These are phyloP conservation scores for Noctua janthina DNA, from an alignment of 2,888 invertebrate species.

Conservation along the genomic window DNA sequence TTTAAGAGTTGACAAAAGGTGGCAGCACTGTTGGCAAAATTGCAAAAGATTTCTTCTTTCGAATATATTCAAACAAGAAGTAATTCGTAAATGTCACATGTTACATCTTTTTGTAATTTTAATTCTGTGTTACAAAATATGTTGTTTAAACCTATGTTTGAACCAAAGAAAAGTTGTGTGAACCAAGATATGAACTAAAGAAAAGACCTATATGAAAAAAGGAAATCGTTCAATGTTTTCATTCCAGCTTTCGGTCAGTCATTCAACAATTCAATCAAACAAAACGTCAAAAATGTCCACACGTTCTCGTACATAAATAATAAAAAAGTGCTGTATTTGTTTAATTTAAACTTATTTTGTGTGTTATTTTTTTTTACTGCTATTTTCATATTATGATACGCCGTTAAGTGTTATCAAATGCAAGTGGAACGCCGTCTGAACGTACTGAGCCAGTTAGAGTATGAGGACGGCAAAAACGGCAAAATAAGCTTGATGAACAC, in stretches of 20 bases:
- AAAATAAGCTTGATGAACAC: conserved; percentile 74
- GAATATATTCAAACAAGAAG: not conserved
- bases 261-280: conserved; percentile 34
- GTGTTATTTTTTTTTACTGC: conserved; percentile 41
- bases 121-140: not conserved
- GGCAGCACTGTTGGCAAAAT: conserved; percentile 21
- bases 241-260: conserved; percentile 21
- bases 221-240: conserved; percentile 21
- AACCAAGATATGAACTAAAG: not conserved
- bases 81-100: not conserved
- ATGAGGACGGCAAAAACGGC: conserved; percentile 70
- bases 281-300: conserved; percentile 61
- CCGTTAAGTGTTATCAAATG: conserved; percentile 68
- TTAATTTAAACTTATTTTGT: conserved; percentile 49
- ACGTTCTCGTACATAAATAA: conserved; percentile 47
- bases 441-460: conserved; percentile 68
- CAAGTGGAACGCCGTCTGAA: conserved; percentile 70
- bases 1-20: conserved; percentile 14
- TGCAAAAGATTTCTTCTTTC: not conserved
- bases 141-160: not conserved
- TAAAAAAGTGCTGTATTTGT: conserved; percentile 34
- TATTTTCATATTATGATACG: conserved; percentile 65
- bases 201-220: not conserved
- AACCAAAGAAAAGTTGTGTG: not conserved
- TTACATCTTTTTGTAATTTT: not conserved